A percentile compares a stretch with the other conserved stretches of the same genome.
phyloP scores from a whole-genome alignment of 1,140 invertebrate species.

The Mercenaria mercenaria region DNA sequence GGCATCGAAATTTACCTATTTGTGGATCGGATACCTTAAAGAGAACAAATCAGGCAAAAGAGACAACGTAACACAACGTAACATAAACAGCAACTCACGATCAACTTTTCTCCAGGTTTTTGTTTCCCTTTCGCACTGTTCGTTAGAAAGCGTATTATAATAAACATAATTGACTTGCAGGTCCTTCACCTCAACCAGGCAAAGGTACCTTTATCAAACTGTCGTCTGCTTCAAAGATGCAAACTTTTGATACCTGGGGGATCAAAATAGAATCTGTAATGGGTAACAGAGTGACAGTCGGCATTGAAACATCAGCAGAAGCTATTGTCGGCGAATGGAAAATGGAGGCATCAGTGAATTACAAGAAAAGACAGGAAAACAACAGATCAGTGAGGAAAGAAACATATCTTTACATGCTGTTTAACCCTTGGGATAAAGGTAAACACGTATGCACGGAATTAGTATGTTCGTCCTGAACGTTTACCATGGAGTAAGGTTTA shows the following conservation, averaged over 20 bases:
- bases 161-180: no score
- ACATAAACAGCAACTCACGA: no score
- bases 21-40: no score
- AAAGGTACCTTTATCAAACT: conserved; percentile 1
- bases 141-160: no score
- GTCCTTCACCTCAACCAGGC: conserved; percentile 25
- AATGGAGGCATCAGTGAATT: conserved; percentile 93
- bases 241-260: conserved; percentile 1
- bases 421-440: conserved; percentile 95
- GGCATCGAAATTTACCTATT: no score
- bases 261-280: not conserved
- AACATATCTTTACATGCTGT: conserved; percentile 91
- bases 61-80: no score
- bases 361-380: conserved; percentile 78
- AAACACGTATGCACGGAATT: no score
- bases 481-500: no score
- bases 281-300: conserved; percentile 9
- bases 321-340: conserved; percentile 95
- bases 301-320: conserved; percentile 86
- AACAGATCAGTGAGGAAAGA: conserved; percentile 86
- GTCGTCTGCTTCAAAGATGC: not conserved
- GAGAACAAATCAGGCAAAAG: no score
- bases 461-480: no score
- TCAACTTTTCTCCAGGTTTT: no score
- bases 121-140: no score